phyloP scores from a whole-genome alignment of 2,113 vertebrate species.

The Carollia perspicillata region DNA sequence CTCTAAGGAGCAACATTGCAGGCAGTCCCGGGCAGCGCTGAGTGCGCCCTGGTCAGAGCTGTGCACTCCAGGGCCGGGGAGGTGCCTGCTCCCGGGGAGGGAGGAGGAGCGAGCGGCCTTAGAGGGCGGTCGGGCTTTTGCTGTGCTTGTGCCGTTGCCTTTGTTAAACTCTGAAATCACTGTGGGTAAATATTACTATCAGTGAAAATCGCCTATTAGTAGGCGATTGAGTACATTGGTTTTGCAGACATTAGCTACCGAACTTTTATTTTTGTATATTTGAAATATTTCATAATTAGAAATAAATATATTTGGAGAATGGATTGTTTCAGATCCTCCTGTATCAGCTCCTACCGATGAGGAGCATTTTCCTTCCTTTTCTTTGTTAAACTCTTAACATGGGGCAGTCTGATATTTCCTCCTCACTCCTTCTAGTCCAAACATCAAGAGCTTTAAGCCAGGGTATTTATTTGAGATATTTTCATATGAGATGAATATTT shows the following conservation, averaged over 20 bases:
- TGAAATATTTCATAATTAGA: not conserved
- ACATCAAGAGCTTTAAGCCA: not conserved
- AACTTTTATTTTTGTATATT: not conserved
- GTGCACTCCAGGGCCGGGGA: fast-evolving
- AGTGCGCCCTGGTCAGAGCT: not conserved
- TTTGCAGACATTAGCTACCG: not conserved
- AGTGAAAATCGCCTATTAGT: not conserved
- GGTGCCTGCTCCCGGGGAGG: not conserved
- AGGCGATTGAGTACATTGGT: not conserved
- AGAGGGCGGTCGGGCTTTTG: not conserved
- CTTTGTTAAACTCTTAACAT: not conserved
- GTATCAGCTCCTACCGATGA: not conserved
- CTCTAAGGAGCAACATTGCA: not conserved
- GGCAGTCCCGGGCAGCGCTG: no score
- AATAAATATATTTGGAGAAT: not conserved
- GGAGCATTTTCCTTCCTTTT: not conserved
- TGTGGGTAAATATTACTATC: not conserved
- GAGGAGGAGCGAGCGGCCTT: not conserved
- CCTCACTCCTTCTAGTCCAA: not conserved
- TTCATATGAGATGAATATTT: not conserved
- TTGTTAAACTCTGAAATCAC: not conserved
- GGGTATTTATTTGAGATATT: not conserved
- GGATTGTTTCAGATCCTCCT: not conserved
- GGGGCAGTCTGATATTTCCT: not conserved
- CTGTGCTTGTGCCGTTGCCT: not conserved